Conservation (phyloP, 2,888 invertebrate genomes). For the Drosophila crucigera region DNA sequence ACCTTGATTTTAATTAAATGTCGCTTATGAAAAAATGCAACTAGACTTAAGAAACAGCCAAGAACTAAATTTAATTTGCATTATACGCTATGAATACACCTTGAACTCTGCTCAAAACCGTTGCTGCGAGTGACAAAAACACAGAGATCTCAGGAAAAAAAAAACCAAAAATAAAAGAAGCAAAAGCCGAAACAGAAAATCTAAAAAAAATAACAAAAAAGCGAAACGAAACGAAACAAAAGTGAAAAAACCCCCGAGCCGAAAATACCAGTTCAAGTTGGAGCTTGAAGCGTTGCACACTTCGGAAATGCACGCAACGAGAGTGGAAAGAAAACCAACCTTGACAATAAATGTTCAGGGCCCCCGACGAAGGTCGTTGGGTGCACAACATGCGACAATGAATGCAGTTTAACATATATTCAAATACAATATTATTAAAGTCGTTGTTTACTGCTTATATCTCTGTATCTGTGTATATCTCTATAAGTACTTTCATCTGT, state of each 20-base stretch:
- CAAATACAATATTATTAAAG: slow-evolving; percentile 49
- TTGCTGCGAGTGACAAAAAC: slow-evolving; percentile 47
- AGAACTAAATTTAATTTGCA: slow-evolving; percentile 20
- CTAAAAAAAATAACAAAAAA: slow-evolving; percentile 31
- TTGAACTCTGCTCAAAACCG: slow-evolving; percentile 63
- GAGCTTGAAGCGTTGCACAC: slow-evolving; percentile 61
- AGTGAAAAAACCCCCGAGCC: slow-evolving; percentile 54
- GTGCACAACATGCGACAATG: slow-evolving; percentile 68
- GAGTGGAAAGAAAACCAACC: slow-evolving; percentile 62
- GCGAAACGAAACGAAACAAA: slow-evolving; percentile 1
- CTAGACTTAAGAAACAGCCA: slow-evolving; percentile 20
- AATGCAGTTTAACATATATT: slow-evolving; percentile 63
- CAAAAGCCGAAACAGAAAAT: slow-evolving; percentile 21
- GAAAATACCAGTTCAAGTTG: slow-evolving; percentile 76
- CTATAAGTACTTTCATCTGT: slow-evolving; percentile 11
- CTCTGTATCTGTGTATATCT: background rate
- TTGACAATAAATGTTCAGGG: slow-evolving; percentile 79
- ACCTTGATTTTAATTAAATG: slow-evolving; percentile 55
- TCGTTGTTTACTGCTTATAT: slow-evolving; percentile 11
- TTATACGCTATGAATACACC: slow-evolving; percentile 40
- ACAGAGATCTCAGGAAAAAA: slow-evolving; percentile 5
- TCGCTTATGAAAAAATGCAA: slow-evolving; percentile 8
- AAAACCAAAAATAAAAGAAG: slow-evolving; percentile 31
- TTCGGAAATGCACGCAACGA: slow-evolving; percentile 69
- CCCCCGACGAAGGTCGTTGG: slow-evolving; percentile 65